phyloP scores from a whole-genome alignment of 1,140 invertebrate genomes.

The Lepidurus arcticus region DNA sequence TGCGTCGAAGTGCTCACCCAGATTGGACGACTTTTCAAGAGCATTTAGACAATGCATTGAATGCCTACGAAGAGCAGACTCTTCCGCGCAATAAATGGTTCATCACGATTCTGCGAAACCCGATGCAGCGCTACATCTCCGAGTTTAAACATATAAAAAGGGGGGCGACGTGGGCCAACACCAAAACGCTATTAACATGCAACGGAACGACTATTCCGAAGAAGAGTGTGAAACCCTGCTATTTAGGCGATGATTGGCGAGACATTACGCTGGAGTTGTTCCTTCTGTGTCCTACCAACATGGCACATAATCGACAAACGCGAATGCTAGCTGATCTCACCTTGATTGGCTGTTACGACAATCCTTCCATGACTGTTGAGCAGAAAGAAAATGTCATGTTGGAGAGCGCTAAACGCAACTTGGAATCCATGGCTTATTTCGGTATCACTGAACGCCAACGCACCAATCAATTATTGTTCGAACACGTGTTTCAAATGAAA shows the following conservation, averaged over 20 bases:
- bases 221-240: background rate
- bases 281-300: slow-evolving; percentile 79
- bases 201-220: slow-evolving; percentile 60
- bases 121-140: slow-evolving; percentile 80
- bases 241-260: slow-evolving; percentile 54
- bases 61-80: too few species aligned
- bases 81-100: slow-evolving; percentile 49
- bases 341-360: slow-evolving; percentile 92
- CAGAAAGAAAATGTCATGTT: slow-evolving; percentile 75
- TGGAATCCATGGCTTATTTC: slow-evolving; percentile 92
- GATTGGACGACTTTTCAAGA: too few species aligned
- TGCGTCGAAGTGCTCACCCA: too few species aligned
- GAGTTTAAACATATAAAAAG: slow-evolving; percentile 93
- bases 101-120: slow-evolving; percentile 88
- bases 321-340: slow-evolving; percentile 93
- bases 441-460: slow-evolving; percentile 93
- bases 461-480: slow-evolving; percentile 92
- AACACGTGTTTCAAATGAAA: slow-evolving; percentile 86
- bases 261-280: slow-evolving; percentile 74
- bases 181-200: slow-evolving; percentile 81
- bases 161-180: slow-evolving; percentile 86
- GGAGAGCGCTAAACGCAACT: slow-evolving; percentile 88
- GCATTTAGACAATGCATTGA: too few species aligned
- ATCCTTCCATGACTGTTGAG: slow-evolving; percentile 57
- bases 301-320: slow-evolving; percentile 92